A percentile compares a stretch with the other conserved stretches of the same genome.
phyloP scores from a whole-genome alignment of 2,888 invertebrate species.

The Stictocephala bisonia region DNA sequence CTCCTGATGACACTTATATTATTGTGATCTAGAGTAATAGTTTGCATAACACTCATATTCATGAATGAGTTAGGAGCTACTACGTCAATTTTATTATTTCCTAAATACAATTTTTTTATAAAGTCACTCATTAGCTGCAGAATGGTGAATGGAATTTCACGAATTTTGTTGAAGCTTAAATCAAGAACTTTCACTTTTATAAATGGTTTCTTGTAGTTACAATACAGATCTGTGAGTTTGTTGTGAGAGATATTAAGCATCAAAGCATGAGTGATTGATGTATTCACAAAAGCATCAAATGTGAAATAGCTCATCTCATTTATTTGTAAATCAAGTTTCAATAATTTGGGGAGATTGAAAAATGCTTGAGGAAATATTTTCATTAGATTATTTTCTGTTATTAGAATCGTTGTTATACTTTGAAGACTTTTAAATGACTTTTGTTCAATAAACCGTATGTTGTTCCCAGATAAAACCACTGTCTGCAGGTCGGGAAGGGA shows the following conservation, averaged over 20 bases:
- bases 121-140: slow-evolving; percentile 74
- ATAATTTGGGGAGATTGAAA: slow-evolving; percentile 78
- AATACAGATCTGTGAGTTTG: slow-evolving; percentile 67
- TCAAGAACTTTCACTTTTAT: slow-evolving; percentile 77
- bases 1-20: slow-evolving; percentile 77
- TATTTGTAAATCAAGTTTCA: slow-evolving; percentile 82
- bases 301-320: slow-evolving; percentile 79
- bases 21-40: slow-evolving; percentile 79
- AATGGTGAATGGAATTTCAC: slow-evolving; percentile 73
- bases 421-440: slow-evolving; percentile 82
- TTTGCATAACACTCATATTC: slow-evolving; percentile 76
- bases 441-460: slow-evolving; percentile 76
- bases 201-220: slow-evolving; percentile 65
- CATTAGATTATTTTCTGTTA: slow-evolving; percentile 83
- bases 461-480: slow-evolving; percentile 82
- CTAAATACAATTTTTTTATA: slow-evolving; percentile 76
- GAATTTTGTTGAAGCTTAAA: slow-evolving; percentile 75
- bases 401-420: slow-evolving; percentile 81
- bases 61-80: slow-evolving; percentile 81
- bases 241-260: slow-evolving; percentile 83
- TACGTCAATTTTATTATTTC: slow-evolving; percentile 77
- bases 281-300: slow-evolving; percentile 76
- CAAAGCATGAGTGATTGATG: slow-evolving; percentile 72
- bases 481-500: slow-evolving; percentile 79
- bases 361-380: slow-evolving; percentile 80